phyloP scores from a whole-genome alignment of 2,797 vertebrate genomes.

The Callimico goeldii region DNA sequence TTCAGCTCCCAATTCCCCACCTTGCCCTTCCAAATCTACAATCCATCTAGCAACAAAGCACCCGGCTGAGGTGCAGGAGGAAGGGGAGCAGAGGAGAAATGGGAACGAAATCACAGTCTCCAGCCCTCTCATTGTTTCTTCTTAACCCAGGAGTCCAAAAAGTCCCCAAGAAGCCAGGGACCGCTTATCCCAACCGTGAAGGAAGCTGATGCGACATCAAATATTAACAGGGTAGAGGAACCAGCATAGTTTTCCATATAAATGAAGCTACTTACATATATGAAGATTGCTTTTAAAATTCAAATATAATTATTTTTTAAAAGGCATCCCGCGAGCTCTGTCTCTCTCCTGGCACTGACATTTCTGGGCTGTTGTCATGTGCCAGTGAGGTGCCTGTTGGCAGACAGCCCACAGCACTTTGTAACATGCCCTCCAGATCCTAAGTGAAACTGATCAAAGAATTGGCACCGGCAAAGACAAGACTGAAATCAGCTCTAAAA shows the following conservation, averaged over 20 bases:
- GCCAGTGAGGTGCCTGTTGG: slow-evolving; percentile 68
- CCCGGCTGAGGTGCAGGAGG: not conserved
- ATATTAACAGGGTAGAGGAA: slow-evolving; percentile 62
- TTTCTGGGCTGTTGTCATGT: slow-evolving; percentile 67
- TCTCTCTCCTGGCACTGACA: slow-evolving; percentile 52
- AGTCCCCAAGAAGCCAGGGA: not conserved
- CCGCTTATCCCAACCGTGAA: not conserved
- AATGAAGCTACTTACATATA: slow-evolving; percentile 73
- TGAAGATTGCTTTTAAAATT: slow-evolving; percentile 76
- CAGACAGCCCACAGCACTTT: slow-evolving; percentile 78
- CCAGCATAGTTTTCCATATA: slow-evolving; percentile 74
- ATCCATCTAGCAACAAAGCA: not conserved
- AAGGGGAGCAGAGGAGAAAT: not conserved
- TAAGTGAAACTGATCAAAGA: slow-evolving; percentile 74
- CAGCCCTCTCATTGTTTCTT: not conserved
- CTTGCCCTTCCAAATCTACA: not conserved
- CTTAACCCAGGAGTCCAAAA: not conserved
- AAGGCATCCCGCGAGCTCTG: slow-evolving; percentile 60
- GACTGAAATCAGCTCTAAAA: slow-evolving; percentile 52
- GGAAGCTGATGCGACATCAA: slow-evolving; percentile 36
- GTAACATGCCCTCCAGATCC: slow-evolving; percentile 72
- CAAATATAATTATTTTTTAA: slow-evolving; percentile 77
- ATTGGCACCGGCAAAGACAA: slow-evolving; percentile 58
- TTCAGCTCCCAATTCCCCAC: not conserved
- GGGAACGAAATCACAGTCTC: not conserved